These are phyloP conservation scores for Chaetura pelagica DNA, from an alignment of 2,113 vertebrate species.

Conservation along the genomic window DNA sequence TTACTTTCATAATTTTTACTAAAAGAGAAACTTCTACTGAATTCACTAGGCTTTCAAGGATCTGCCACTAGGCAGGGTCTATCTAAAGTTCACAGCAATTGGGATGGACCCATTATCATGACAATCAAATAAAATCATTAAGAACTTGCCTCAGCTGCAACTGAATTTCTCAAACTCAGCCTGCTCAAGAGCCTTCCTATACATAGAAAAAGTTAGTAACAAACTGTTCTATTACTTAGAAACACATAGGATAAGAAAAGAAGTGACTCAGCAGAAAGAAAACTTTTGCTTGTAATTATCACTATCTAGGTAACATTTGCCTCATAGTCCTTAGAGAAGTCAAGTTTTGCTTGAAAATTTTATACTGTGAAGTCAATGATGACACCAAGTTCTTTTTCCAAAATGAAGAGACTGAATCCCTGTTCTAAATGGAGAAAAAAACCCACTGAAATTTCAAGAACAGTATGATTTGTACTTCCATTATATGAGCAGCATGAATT, in stretches of 20 bases:
- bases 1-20: neutral
- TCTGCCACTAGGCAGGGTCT: neutral
- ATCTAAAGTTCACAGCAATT: neutral
- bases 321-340: neutral
- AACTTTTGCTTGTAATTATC: neutral
- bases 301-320: neutral
- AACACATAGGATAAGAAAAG: neutral
- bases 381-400: neutral
- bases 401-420: neutral
- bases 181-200: neutral
- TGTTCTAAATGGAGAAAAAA: neutral
- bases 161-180: neutral
- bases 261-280: neutral
- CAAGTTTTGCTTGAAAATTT: neutral
- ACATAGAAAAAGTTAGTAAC: neutral
- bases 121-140: neutral
- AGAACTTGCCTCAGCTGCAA: neutral
- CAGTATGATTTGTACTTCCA: neutral
- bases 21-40: neutral
- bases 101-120: neutral
- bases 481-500: conserved; percentile 1
- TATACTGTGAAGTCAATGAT: neutral
- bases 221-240: neutral
- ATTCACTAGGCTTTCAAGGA: neutral
- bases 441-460: neutral